These are phyloP conservation scores for Dolichallabes microphthalmus DNA, from an alignment of 2,113 vertebrate genomes.

Conservation along the genomic window DNA sequence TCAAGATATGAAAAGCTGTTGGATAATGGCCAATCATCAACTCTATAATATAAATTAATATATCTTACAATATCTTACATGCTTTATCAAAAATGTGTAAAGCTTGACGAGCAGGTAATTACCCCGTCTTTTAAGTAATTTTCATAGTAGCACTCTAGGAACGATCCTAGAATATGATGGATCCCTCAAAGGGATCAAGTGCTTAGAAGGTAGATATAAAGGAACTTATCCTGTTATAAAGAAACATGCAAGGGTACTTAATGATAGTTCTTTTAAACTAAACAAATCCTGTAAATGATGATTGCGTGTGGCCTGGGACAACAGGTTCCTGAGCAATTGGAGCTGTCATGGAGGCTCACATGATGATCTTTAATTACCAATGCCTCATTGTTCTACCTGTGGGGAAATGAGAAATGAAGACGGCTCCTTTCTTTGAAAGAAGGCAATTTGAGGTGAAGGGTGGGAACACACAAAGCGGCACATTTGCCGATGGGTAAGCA, in stretches of 20 bases:
- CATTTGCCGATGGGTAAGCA: too few relatives aligned
- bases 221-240: not conserved
- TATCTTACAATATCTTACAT: too few relatives aligned
- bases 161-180: not conserved
- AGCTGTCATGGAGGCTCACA: not conserved
- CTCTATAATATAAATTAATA: not conserved
- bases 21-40: too few relatives aligned
- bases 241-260: too few relatives aligned
- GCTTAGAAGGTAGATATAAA: not conserved
- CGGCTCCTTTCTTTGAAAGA: too few relatives aligned
- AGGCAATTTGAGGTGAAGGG: too few relatives aligned
- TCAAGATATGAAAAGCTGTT: not conserved
- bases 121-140: not conserved
- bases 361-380: not conserved
- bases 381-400: not conserved
- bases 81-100: too few relatives aligned
- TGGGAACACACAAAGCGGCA: too few relatives aligned
- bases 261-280: not conserved
- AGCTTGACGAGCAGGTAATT: not conserved
- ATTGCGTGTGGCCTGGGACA: not conserved
- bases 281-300: not conserved
- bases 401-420: too few relatives aligned
- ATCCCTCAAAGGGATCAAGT: not conserved
- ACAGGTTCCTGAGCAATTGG: not conserved
- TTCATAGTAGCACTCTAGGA: not conserved